These are phyloP conservation scores for Dolichopus griseipennis DNA, from an alignment of 2,888 invertebrate species.

Conservation along the genomic window DNA sequence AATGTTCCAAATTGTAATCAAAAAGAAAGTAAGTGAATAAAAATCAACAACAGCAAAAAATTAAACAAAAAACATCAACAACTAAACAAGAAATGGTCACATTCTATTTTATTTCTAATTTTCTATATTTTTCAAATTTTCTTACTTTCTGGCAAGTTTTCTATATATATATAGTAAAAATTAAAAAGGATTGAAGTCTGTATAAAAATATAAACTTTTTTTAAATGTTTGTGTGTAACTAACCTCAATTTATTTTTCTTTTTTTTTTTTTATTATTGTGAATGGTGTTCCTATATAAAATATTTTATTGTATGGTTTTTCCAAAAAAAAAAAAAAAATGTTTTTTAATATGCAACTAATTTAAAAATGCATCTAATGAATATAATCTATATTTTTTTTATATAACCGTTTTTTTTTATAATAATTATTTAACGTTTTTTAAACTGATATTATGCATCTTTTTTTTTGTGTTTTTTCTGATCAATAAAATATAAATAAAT, in stretches of 20 bases:
- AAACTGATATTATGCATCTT: no score
- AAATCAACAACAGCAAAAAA: conserved; percentile 19
- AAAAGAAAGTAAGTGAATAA: conserved; percentile 79
- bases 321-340: no score
- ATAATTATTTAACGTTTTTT: no score
- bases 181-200: conserved; percentile 7
- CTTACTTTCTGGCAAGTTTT: conserved; percentile 10
- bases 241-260: not conserved
- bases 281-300: not conserved
- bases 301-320: not conserved
- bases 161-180: conserved; percentile 13
- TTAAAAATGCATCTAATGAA: conserved; percentile 3
- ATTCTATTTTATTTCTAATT: not conserved
- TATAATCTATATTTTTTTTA: not conserved
- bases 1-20: conserved; percentile 93
- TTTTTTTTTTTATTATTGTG: not conserved
- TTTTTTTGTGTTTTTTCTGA: no score
- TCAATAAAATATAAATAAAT: no score
- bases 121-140: not conserved
- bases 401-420: not conserved
- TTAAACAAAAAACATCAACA: conserved; percentile 11
- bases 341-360: not conserved
- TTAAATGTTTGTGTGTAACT: conserved; percentile 2
- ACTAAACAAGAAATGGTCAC: not conserved
- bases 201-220: not conserved